phyloP scores from a whole-genome alignment of 2,797 vertebrate genomes.

The Craterocephalus amniculus region DNA sequence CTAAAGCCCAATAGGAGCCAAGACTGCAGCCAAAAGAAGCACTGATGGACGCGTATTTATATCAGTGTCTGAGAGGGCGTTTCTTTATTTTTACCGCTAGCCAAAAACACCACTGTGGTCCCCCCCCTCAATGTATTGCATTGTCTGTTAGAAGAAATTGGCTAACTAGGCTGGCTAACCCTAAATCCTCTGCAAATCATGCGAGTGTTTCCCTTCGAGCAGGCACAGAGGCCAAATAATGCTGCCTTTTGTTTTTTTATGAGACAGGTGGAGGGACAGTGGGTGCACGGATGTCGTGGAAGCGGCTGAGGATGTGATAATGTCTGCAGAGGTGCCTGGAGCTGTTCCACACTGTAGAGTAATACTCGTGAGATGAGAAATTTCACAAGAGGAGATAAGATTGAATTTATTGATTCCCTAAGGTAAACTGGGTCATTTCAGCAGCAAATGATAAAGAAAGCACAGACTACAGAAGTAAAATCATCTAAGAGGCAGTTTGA shows the following conservation, averaged over 20 bases:
- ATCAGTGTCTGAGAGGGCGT: conserved; percentile 11
- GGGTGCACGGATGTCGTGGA: background rate
- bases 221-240: conserved; percentile 60
- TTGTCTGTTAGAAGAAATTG: conserved; percentile 25
- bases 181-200: conserved; percentile 52
- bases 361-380: conserved; percentile 59
- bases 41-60: conserved; percentile 12
- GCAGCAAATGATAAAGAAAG: conserved; percentile 4
- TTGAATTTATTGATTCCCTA: conserved; percentile 62
- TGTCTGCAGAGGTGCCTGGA: conserved; percentile 34
- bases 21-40: conserved; percentile 36
- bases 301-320: conserved; percentile 44
- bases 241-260: conserved; percentile 42
- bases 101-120: background rate
- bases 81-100: background rate
- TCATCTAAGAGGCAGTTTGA: background rate
- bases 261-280: conserved; percentile 17
- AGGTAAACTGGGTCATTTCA: conserved; percentile 18
- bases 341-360: conserved; percentile 36
- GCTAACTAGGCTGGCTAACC: conserved; percentile 26
- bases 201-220: conserved; percentile 29
- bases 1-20: conserved; percentile 29
- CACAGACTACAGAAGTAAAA: background rate
- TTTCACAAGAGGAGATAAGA: conserved; percentile 49
- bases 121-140: conserved; percentile 46